A percentile compares a stretch with the other conserved stretches of the same genome.
These are phyloP conservation scores for Gnathonemus longibarbis DNA, from an alignment of 2,113 vertebrate species.

Conservation along the genomic window DNA sequence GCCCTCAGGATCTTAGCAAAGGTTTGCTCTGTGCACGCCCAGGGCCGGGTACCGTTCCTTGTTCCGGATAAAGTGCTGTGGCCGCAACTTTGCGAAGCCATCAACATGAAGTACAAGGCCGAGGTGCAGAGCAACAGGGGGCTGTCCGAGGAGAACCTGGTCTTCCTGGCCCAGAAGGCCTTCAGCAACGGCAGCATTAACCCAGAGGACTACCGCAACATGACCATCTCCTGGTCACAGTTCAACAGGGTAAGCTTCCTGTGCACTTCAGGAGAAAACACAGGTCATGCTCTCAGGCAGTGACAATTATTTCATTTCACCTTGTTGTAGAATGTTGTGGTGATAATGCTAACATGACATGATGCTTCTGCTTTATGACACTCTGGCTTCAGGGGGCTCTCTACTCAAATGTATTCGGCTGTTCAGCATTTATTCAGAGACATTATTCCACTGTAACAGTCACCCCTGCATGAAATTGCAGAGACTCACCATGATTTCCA, in stretches of 20 bases:
- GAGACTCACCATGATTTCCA: neutral
- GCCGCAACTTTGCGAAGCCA: slow-evolving; percentile 79
- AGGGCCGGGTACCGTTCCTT: slow-evolving; percentile 84
- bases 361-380: neutral
- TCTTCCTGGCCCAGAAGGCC: slow-evolving; percentile 86
- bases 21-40: neutral
- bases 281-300: neutral
- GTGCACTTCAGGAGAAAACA: too few relatives aligned
- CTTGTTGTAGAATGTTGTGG: neutral
- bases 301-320: neutral
- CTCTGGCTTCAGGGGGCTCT: neutral
- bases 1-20: neutral
- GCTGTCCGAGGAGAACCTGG: slow-evolving; percentile 81
- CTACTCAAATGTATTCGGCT: neutral
- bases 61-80: slow-evolving; percentile 85
- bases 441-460: neutral
- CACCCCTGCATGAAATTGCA: neutral
- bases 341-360: neutral
- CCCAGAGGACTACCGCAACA: slow-evolving; percentile 75
- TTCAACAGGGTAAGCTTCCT: slow-evolving; percentile 70
- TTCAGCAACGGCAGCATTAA: slow-evolving; percentile 76
- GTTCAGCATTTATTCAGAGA: neutral
- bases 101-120: slow-evolving; percentile 90
- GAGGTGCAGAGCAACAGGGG: slow-evolving; percentile 84
- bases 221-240: slow-evolving; percentile 92